These are phyloP conservation scores for Vesta saturnalis DNA, from an alignment of 2,888 invertebrate genomes.

Conservation along the genomic window DNA sequence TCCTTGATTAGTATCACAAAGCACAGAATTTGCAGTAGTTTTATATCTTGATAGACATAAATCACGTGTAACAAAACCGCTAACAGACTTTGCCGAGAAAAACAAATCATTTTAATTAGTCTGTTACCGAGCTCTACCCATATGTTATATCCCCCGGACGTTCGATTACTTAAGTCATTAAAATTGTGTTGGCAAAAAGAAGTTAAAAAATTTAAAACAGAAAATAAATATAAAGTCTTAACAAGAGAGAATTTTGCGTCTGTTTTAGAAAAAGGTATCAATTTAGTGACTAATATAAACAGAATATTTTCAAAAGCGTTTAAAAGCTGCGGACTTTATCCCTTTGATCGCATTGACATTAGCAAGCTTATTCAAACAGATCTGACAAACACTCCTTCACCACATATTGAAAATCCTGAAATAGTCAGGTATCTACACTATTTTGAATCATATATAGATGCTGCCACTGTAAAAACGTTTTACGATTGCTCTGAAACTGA, in stretches of 20 bases:
- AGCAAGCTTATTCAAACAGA: no score
- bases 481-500: background rate
- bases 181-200: no score
- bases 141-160: background rate
- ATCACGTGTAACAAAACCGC: background rate
- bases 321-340: background rate
- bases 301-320: background rate
- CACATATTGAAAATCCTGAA: no score
- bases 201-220: no score
- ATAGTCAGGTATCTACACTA: no score
- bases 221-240: no score
- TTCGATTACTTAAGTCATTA: background rate
- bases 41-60: background rate
- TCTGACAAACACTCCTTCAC: no score
- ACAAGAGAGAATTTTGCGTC: no score
- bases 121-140: no score
- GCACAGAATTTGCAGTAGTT: background rate
- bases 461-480: background rate
- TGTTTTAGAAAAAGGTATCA: no score
- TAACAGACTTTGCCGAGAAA: background rate
- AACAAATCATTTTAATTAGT: background rate
- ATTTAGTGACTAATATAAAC: no score
- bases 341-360: background rate
- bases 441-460: background rate
- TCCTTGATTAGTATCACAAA: no score